Evolutionary conservation across 2,888 invertebrate genomes (phyloP).

Genomic region (Chouioia cunea): DNA sequence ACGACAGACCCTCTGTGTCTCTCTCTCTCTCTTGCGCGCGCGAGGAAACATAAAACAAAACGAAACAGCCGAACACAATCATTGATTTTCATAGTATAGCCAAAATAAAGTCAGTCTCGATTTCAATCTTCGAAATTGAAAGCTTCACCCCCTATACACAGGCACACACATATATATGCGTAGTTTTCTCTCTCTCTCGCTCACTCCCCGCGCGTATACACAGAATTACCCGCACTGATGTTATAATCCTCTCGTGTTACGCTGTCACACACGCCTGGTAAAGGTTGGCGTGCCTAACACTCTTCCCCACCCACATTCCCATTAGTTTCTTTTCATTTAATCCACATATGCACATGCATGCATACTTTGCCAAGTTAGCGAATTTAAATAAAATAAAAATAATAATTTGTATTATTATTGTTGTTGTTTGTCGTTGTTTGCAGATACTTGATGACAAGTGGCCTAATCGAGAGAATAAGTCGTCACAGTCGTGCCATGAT

Average conservation of each 20-base stretch:
- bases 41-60: too few species aligned
- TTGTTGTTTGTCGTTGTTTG: conserved; percentile 49
- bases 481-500: conserved; percentile 65
- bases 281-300: conserved; percentile 36
- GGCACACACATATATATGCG: too few species aligned
- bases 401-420: conserved; percentile 39
- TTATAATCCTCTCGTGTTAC: conserved; percentile 69
- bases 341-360: conserved; percentile 53
- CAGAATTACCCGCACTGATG: conserved; percentile 66
- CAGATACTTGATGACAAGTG: conserved; percentile 85
- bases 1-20: too few species aligned
- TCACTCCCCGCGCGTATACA: conserved; percentile 13
- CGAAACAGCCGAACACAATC: too few species aligned
- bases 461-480: conserved; percentile 83
- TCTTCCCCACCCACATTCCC: conserved; percentile 61
- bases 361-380: conserved; percentile 57
- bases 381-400: too few species aligned
- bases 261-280: conserved; percentile 65
- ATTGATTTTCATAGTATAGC: too few species aligned
- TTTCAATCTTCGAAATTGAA: too few species aligned
- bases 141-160: too few species aligned
- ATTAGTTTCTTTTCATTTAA: conserved; percentile 57
- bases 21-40: too few species aligned
- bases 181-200: neutral
- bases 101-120: too few species aligned